phyloP scores from a whole-genome alignment of 2,888 invertebrate species.

The Cheiracanthium punctorium region DNA sequence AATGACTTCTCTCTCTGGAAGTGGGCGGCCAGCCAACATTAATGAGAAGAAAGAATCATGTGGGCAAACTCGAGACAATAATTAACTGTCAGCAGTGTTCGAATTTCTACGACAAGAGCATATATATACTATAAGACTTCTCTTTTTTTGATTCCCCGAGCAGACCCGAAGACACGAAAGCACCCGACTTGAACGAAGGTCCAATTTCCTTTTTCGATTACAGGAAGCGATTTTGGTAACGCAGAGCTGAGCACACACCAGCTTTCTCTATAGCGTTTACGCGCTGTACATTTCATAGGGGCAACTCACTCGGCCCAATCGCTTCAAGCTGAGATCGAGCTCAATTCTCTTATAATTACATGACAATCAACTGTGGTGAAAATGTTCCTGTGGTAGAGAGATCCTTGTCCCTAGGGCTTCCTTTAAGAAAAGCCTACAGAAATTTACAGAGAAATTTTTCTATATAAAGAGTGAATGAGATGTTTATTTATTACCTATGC shows the following conservation, averaged over 20 bases:
- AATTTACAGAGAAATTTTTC: no score
- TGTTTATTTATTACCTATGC: no score
- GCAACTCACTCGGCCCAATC: no score
- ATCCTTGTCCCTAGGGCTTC: no score
- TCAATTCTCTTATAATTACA: no score
- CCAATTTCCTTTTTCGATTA: neutral
- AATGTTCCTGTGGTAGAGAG: no score
- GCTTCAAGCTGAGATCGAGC: no score
- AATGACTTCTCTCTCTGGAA: conserved; percentile 13
- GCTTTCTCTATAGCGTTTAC: no score
- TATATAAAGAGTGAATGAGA: no score
- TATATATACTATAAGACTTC: neutral
- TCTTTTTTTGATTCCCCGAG: neutral
- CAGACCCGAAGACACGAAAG: neutral
- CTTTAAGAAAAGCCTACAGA: no score
- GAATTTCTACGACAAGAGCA: neutral
- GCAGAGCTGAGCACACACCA: neutral
- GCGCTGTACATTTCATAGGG: no score
- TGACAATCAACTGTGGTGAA: no score
- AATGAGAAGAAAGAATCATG: conserved; percentile 35
- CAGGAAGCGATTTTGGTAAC: neutral
- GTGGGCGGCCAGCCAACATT: conserved; percentile 53
- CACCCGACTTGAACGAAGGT: conserved; percentile 2
- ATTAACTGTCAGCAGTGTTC: neutral
- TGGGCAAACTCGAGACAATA: conserved; percentile 21